Conservation (phyloP, 1,140 invertebrate species). For the Cylas formicarius region DNA sequence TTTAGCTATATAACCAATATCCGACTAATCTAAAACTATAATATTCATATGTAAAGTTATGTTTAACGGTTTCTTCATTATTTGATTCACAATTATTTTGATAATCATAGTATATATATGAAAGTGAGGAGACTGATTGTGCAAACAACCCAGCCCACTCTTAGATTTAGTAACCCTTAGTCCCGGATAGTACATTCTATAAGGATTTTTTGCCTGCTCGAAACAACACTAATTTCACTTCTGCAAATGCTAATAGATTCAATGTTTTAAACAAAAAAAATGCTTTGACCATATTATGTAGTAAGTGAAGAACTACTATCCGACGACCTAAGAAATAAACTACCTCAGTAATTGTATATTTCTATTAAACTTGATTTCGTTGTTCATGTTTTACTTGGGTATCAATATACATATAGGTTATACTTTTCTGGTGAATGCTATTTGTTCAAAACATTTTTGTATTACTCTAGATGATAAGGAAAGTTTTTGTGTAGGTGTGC, state of each 20-base stretch:
- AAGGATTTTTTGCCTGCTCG: too few species aligned
- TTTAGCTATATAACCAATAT: too few species aligned
- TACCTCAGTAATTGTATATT: conserved; percentile 45
- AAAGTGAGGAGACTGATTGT: conserved; percentile 41
- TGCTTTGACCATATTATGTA: too few species aligned
- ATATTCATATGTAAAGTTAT: too few species aligned
- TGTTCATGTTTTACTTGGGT: conserved; percentile 43
- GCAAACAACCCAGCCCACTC: conserved; percentile 40
- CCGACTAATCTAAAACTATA: too few species aligned
- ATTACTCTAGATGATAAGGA: conserved; percentile 29
- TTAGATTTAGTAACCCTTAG: conserved; percentile 39
- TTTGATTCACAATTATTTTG: too few species aligned
- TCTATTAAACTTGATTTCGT: conserved; percentile 41
- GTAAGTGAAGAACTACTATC: conserved; percentile 31
- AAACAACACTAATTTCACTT: too few species aligned
- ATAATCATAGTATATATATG: too few species aligned
- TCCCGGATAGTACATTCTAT: conserved; percentile 28
- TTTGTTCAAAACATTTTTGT: conserved; percentile 35
- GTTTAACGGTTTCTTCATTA: too few species aligned
- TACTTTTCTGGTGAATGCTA: conserved; percentile 40
- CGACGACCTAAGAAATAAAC: conserved; percentile 42
- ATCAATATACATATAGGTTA: conserved; percentile 39
- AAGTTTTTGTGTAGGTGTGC: conserved; percentile 39
- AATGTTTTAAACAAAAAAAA: not conserved
- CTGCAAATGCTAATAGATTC: too few species aligned